Evolutionary conservation across 2,113 vertebrate genomes (phyloP).

Genomic region (Atlantisia rogersi): DNA sequence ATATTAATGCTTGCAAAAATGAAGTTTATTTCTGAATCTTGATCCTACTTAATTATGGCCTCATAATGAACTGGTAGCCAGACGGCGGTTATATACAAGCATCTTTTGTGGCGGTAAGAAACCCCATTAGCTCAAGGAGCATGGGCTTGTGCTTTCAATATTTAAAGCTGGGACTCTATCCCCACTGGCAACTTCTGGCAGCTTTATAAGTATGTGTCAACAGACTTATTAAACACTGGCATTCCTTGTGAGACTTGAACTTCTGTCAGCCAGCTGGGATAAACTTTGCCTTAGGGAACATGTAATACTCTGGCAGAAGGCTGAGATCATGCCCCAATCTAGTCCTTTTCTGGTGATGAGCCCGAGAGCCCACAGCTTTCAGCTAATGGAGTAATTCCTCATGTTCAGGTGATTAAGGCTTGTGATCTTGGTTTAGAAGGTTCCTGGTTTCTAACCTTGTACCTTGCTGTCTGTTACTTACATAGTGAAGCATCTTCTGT

Average conservation of each 20-base stretch:
- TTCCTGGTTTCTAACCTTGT: neutral
- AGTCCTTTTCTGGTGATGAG: neutral
- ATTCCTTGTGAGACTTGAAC: neutral
- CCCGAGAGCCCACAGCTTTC: neutral
- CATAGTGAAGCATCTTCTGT: neutral
- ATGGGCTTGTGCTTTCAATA: neutral
- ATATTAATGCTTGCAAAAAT: neutral
- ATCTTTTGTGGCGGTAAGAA: neutral
- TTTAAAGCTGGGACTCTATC: neutral
- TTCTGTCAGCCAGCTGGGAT: constrained; percentile 30
- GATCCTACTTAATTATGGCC: neutral
- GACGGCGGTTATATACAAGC: neutral
- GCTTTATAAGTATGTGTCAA: constrained; percentile 22
- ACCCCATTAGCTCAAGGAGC: neutral
- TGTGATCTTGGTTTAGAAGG: neutral
- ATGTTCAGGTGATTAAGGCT: neutral
- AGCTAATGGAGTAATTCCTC: neutral
- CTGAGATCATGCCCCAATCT: neutral
- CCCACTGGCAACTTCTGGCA: constrained; percentile 31
- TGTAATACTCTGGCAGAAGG: neutral
- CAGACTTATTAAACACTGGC: constrained; percentile 20
- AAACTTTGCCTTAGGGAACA: neutral
- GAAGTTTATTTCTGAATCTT: neutral
- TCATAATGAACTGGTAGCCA: neutral
- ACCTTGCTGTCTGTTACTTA: neutral